phyloP scores from a whole-genome alignment of 2,888 invertebrate genomes.

The Erebia aethiops region DNA sequence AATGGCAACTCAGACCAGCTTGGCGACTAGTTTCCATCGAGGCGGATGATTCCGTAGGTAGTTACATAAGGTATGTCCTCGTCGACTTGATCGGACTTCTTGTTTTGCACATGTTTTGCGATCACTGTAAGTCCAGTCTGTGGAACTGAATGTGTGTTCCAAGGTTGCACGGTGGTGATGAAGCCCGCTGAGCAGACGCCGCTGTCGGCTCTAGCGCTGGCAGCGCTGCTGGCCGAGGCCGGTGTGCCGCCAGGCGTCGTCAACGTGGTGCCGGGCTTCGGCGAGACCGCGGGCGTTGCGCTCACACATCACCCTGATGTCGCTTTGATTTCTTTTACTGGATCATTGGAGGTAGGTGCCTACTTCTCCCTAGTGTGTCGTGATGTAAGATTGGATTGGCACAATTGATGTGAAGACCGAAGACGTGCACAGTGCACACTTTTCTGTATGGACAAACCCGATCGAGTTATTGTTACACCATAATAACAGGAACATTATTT shows the following conservation, averaged over 20 bases:
- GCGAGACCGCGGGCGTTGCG: slow-evolving; percentile 88
- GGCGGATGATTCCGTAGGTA: too few species aligned
- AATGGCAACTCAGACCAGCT: too few species aligned
- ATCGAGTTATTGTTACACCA: too few species aligned
- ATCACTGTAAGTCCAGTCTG: not conserved
- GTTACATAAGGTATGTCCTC: too few species aligned
- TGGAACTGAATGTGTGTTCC: not conserved
- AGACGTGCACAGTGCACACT: too few species aligned
- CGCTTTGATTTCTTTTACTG: slow-evolving; percentile 92
- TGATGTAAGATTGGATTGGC: too few species aligned
- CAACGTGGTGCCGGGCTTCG: slow-evolving; percentile 94
- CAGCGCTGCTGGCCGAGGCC: slow-evolving; percentile 90
- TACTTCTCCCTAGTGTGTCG: too few species aligned
- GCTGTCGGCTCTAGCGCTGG: slow-evolving; percentile 92
- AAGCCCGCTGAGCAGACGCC: slow-evolving; percentile 98
- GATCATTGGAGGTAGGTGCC: slow-evolving; percentile 59
- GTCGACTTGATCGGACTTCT: too few species aligned
- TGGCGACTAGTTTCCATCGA: too few species aligned
- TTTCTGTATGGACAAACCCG: too few species aligned
- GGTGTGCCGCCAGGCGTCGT: slow-evolving; percentile 95
- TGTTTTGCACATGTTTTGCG: too few species aligned
- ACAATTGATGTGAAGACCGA: too few species aligned
- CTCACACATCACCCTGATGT: slow-evolving; percentile 88
- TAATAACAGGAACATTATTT: not conserved
- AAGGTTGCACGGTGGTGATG: slow-evolving; percentile 90